A percentile compares a stretch with the other conserved stretches of the same genome.
phyloP scores from a whole-genome alignment of 1,140 invertebrate species.

The Drosophila nikananu region DNA sequence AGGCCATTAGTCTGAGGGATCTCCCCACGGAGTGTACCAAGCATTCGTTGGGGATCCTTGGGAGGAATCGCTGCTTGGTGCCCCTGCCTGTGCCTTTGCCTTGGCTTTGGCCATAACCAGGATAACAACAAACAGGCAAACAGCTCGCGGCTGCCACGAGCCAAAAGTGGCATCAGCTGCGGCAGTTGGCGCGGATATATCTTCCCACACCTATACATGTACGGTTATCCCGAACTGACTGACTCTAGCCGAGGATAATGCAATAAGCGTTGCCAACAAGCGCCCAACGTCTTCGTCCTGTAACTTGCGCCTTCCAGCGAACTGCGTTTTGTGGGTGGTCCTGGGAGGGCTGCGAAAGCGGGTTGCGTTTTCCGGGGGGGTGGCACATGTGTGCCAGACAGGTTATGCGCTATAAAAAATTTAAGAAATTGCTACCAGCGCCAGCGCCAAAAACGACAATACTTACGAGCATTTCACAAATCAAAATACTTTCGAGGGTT shows the following conservation, averaged over 20 bases:
- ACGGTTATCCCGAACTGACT: constrained; percentile 27
- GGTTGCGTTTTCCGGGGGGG: not conserved
- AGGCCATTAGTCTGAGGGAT: constrained; percentile 13
- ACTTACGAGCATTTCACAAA: constrained; percentile 81
- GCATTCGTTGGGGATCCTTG: constrained; percentile 2
- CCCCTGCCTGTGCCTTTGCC: constrained; percentile 2
- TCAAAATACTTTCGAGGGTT: constrained; percentile 72
- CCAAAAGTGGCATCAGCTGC: constrained; percentile 82
- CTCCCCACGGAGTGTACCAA: constrained; percentile 40
- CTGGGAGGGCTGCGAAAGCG: constrained; percentile 8
- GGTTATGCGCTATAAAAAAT: constrained; percentile 83
- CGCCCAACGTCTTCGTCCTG: constrained; percentile 49
- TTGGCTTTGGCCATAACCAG: constrained; percentile 56
- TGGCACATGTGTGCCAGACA: constrained; percentile 77
- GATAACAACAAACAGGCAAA: constrained; percentile 64
- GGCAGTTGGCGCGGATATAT: constrained; percentile 79
- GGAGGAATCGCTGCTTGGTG: constrained; percentile 31
- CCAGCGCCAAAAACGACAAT: constrained; percentile 76
- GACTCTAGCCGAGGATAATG: constrained; percentile 66
- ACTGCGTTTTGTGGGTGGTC: constrained; percentile 57
- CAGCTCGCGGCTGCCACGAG: constrained; percentile 76
- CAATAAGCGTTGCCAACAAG: constrained; percentile 79
- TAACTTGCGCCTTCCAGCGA: constrained; percentile 62
- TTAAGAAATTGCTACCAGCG: constrained; percentile 77
- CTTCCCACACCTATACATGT: constrained; percentile 32